phyloP scores from a whole-genome alignment of 2,797 vertebrate species.

The Psittacula derbiana region DNA sequence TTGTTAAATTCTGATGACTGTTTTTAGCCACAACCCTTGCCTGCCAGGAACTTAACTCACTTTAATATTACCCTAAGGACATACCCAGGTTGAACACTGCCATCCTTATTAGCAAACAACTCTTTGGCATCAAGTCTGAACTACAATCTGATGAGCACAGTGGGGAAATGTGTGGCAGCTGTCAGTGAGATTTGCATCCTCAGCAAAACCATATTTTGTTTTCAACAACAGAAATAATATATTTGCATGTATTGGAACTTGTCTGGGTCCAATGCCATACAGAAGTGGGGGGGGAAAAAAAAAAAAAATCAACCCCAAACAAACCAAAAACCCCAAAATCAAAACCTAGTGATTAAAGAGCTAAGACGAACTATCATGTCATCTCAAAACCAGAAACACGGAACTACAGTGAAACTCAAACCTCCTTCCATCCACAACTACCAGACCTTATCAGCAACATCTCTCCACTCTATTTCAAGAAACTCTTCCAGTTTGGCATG shows the following conservation, averaged over 20 bases:
- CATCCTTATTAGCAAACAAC: not conserved
- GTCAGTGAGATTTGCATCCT: not conserved
- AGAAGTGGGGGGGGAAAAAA: not conserved
- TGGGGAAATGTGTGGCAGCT: not conserved
- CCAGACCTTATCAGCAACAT: not conserved
- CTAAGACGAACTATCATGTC: not conserved
- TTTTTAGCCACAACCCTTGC: not conserved
- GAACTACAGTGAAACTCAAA: not conserved
- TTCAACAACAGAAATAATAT: not conserved
- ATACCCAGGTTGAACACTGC: not conserved
- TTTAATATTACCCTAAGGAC: not conserved
- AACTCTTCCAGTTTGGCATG: not conserved
- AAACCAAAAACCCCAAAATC: not conserved
- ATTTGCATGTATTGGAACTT: not conserved
- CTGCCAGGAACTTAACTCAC: not conserved
- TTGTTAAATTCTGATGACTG: not conserved
- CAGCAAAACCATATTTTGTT: not conserved
- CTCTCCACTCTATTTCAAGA: not conserved
- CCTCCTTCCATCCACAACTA: not conserved
- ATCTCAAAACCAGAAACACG: not conserved
- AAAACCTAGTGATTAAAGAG: not conserved
- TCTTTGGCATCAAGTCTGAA: not conserved
- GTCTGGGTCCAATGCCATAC: not conserved
- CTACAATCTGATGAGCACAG: not conserved
- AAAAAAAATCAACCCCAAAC: not conserved